Conservation (phyloP, 2,888 invertebrate species). For the Hylaea fasciaria region DNA sequence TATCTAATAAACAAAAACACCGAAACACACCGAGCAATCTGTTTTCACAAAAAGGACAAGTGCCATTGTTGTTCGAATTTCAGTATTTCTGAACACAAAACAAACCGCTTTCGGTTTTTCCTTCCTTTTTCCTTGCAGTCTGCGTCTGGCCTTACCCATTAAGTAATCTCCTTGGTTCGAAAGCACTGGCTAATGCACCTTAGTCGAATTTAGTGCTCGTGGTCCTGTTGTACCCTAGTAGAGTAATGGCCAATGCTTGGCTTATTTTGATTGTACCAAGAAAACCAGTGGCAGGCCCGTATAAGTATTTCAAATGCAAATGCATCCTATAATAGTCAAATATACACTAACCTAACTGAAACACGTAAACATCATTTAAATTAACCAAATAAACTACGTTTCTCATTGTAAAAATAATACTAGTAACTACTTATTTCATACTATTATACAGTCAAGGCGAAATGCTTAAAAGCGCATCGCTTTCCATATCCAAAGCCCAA, state of each 20-base stretch:
- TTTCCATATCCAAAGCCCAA: too few species aligned
- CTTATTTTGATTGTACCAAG: neutral
- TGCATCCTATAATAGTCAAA: too few species aligned
- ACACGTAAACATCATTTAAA: too few species aligned
- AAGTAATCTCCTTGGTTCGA: slow-evolving; percentile 61
- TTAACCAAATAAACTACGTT: too few species aligned
- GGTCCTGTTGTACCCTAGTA: slow-evolving; percentile 40
- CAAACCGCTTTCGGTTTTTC: slow-evolving; percentile 45
- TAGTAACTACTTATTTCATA: too few species aligned
- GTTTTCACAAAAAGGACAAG: slow-evolving; percentile 24
- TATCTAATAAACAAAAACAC: neutral
- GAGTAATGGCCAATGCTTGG: slow-evolving; percentile 1
- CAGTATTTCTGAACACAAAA: slow-evolving; percentile 54
- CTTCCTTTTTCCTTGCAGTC: slow-evolving; percentile 51
- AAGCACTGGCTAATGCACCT: slow-evolving; percentile 64
- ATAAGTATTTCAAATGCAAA: too few species aligned
- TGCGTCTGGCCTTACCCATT: slow-evolving; percentile 61
- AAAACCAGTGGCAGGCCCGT: too few species aligned
- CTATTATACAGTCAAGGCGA: too few species aligned
- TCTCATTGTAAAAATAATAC: too few species aligned
- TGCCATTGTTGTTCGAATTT: slow-evolving; percentile 43
- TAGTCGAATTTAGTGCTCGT: slow-evolving; percentile 49
- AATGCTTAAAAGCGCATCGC: too few species aligned
- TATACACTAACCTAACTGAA: too few species aligned
- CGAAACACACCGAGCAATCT: slow-evolving; percentile 9